Evolutionary conservation across 2,888 invertebrate genomes (phyloP).

Genomic region (Pristionchus fissidentatus): DNA sequence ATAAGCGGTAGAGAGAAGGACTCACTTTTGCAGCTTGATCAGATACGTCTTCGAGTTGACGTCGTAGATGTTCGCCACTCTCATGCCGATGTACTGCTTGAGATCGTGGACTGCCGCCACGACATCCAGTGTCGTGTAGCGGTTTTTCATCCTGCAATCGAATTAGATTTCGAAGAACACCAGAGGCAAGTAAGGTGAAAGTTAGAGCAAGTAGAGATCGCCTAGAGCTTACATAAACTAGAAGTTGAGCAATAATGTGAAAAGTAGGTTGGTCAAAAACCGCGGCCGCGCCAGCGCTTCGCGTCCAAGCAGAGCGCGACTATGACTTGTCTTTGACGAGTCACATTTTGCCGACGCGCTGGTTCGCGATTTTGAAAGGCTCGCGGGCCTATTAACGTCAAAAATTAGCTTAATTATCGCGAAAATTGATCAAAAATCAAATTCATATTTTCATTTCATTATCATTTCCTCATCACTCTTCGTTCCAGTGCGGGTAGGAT

Average conservation of each 20-base stretch:
- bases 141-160: constrained; percentile 87
- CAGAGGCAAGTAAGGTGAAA: not conserved
- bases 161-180: no score
- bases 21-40: constrained; percentile 81
- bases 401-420: not conserved
- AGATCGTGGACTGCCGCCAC: constrained; percentile 90
- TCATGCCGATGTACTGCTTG: constrained; percentile 55
- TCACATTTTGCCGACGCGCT: not conserved
- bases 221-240: not conserved
- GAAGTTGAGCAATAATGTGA: not conserved
- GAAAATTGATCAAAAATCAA: not conserved
- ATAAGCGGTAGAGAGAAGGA: constrained; percentile 27
- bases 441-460: not conserved
- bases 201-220: not conserved
- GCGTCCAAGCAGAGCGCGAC: not conserved
- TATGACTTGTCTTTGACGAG: not conserved
- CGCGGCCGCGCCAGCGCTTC: not conserved
- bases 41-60: constrained; percentile 96
- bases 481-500: not conserved
- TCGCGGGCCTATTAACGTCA: not conserved
- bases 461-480: not conserved
- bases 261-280: not conserved
- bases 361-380: not conserved
- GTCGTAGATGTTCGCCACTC: constrained; percentile 91
- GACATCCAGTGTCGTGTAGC: constrained; percentile 93